These are phyloP conservation scores for Micrastur ruficollis DNA, from an alignment of 2,797 vertebrate genomes.

Conservation along the genomic window DNA sequence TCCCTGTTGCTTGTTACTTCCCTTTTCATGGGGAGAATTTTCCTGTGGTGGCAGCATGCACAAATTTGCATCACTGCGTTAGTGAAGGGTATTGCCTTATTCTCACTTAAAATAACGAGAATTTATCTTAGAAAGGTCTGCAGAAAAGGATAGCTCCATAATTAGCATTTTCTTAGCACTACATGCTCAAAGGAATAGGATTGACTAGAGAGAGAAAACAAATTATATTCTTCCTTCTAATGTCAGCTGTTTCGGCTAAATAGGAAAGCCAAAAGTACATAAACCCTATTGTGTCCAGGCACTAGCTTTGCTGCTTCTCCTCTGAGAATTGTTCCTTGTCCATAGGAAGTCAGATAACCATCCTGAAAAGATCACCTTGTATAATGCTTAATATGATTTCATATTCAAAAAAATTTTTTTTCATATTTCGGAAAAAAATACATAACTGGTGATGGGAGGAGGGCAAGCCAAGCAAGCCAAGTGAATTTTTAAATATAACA, in stretches of 20 bases:
- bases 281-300: neutral
- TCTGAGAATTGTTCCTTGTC: neutral
- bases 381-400: neutral
- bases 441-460: neutral
- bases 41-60: neutral
- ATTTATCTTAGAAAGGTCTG: neutral
- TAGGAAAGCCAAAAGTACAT: neutral
- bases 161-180: neutral
- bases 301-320: neutral
- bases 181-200: neutral
- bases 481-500: neutral
- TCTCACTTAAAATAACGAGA: neutral
- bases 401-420: neutral
- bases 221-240: neutral
- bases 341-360: neutral
- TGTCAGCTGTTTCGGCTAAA: neutral
- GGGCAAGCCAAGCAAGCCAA: neutral
- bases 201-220: neutral
- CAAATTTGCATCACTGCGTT: neutral
- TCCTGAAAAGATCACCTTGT: neutral
- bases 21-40: neutral
- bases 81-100: neutral
- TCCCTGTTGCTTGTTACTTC: neutral
- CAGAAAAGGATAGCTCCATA: neutral
- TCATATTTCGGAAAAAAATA: neutral